Base-by-base conservation (phyloP, 2,113 vertebrate genomes). In the Perca fluviatilis region DNA sequence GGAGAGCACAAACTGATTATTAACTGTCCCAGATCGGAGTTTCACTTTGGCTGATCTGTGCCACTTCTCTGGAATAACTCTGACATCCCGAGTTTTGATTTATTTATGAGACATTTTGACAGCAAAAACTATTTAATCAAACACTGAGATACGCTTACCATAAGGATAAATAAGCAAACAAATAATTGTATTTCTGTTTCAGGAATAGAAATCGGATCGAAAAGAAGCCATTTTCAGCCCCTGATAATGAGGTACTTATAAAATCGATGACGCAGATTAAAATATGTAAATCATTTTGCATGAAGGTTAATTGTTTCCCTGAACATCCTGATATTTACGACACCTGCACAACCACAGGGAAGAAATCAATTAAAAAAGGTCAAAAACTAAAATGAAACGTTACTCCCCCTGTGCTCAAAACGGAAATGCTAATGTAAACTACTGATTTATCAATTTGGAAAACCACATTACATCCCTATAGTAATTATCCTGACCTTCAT, bases 301-400 rank as follows among this genome's bases (percentile, higher is more conserved):
- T 70, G 82, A 91, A 92, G 92, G 90, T 93, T 90, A 93, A 93
- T 83, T 16, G 87, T 86, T 92, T 91, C 80, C 40, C 40, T 62
- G 77, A 88, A 89, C 58, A 72, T 83, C 79, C 85, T 90, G 90
- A 90, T 91, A 92, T 93, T 92, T 91, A 77, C 30, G 23, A 66
- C 91, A 90, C 88, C 86, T 87, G 89, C 11, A 50, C 71, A 79
- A 60, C 2, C 18, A 43, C 40, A 43, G 0, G 36, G 57, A 53
- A n/a, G 15, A 79, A 92, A 90, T 92, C 89, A 88, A 88, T 86
- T 71, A 65, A 58, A 80, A 90, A 94, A 89, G 91, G 89, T 90
- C 89, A 92, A 83, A 83, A 63, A 33, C 57, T 78, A 74, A 86
- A 85, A 84, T 70, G 46, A 87, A 74, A 68, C 3, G 27, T 61